Evolutionary conservation across 2,888 invertebrate species (phyloP).

Genomic region (Entomobrya proxima): DNA sequence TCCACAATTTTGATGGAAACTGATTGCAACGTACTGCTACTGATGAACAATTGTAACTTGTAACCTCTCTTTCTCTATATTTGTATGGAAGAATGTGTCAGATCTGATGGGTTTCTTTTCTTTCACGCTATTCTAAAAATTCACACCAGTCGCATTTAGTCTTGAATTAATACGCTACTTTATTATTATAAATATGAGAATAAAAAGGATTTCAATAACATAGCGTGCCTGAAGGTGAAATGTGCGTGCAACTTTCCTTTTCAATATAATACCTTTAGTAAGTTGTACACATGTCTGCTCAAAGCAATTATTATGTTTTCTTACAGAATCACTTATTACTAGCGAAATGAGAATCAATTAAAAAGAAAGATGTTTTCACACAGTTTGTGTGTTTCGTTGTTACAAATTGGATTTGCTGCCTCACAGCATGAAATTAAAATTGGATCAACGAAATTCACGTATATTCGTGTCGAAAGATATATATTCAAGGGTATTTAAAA

Average conservation of each 20-base stretch:
- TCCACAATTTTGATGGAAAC: conserved; percentile 28
- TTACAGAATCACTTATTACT: neutral
- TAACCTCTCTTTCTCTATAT: neutral
- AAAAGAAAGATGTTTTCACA: conserved; percentile 49
- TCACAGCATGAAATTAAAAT: conserved; percentile 55
- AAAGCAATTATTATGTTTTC: neutral
- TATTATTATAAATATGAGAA: conserved; percentile 38
- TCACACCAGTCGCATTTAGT: conserved; percentile 4
- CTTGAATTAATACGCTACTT: neutral
- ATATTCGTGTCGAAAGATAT: conserved; percentile 53
- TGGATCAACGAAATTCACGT: conserved; percentile 23
- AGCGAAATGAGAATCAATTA: conserved; percentile 41
- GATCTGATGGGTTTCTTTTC: neutral
- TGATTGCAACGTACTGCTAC: conserved; percentile 33
- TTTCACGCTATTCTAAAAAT: conserved; percentile 36
- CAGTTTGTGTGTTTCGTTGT: neutral
- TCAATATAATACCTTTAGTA: neutral
- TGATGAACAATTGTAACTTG: neutral
- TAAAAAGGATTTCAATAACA: neutral
- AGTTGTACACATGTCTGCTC: conserved; percentile 23
- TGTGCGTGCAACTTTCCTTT: conserved; percentile 40
- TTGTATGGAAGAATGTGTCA: neutral
- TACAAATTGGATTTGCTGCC: conserved; percentile 22
- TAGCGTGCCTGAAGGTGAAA: conserved; percentile 42
- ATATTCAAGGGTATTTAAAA: conserved; percentile 57